Evolutionary conservation across 2,888 invertebrate species (phyloP).

Genomic region (Stenchaetothrips biformis): DNA sequence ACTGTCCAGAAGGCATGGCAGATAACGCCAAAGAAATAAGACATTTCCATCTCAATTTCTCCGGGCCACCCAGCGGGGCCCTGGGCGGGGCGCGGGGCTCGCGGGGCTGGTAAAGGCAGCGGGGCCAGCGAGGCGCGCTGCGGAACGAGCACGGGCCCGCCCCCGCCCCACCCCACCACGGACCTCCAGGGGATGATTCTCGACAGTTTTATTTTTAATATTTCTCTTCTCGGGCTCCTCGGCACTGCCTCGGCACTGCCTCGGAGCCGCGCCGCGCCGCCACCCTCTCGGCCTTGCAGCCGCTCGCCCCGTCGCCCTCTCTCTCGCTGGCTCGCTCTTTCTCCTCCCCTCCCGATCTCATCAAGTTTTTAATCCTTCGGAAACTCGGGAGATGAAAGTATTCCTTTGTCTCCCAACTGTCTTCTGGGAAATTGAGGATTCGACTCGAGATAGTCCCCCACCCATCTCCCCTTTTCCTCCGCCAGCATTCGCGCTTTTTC

Average conservation of each 20-base stretch:
- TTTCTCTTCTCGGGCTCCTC: constrained; percentile 2
- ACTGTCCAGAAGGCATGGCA: constrained; percentile 24
- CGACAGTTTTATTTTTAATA: constrained; percentile 25
- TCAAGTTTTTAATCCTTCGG: constrained; percentile 25
- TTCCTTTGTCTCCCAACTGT: constrained; percentile 24
- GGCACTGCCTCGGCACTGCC: neutral
- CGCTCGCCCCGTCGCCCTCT: neutral
- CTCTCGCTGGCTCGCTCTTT: neutral
- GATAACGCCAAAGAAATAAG: constrained; percentile 25
- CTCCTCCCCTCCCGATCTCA: constrained; percentile 14
- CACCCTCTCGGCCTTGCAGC: neutral
- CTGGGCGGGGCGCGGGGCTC: neutral
- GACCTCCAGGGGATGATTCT: constrained; percentile 13
- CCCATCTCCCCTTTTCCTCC: neutral
- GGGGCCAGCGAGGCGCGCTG: neutral
- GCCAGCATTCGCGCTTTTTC: neutral
- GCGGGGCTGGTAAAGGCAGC: neutral
- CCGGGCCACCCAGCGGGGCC: neutral
- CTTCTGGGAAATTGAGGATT: constrained; percentile 24
- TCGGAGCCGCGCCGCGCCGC: neutral
- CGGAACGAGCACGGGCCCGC: neutral
- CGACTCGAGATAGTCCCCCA: constrained; percentile 9
- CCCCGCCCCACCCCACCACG: neutral
- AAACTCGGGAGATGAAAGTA: constrained; percentile 24
- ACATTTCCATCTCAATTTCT: constrained; percentile 25